Base-by-base conservation (phyloP, 2,797 vertebrate species). In the Sebastes hubbsi region DNA sequence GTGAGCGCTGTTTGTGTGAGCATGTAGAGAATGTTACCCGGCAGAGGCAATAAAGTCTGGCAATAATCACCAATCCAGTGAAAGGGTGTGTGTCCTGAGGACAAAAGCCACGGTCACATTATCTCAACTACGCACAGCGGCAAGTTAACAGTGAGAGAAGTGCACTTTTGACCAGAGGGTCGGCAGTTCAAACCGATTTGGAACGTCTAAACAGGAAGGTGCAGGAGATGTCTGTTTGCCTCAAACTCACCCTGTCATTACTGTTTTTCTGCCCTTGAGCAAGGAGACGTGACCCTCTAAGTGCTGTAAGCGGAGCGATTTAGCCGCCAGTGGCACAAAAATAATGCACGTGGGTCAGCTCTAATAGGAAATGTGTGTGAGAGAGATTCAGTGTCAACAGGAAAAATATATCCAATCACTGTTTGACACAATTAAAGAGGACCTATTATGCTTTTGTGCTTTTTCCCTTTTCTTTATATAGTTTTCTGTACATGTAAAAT, bases 61-160 rank as follows among this genome's bases (percentile, higher is more conserved):
- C 77, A 90, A 80, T 90, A 88, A 91, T 92, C 87, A 88, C 62
- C 66, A 72, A 79, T 82, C 75, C 77, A 69, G 74, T 69, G 85
- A 83, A 84, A 87, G 68, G 60, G 61, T 81, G 85, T 66, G 78
- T 84, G 81, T 87, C 86, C 82, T 64, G 38, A 80, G 74, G 79
- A 84, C 6, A 52, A 83, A 76, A 49, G 73, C 74, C 62, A 64
- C 75, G 64, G 81, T 66, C 78, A 73, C 83, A 83, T 87, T 83
- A 88, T 80, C 81, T 82, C 76, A 61, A 63, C 77, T 78, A 71
- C 84, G 82, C 78, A 81, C 70, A 75, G 75, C 30, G 24, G 77
- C 55, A 16, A 75, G 84, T 79, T 84, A 87, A 81, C 64, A 67
- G 81, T 27, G n/a, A 80, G 66, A 81, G 67, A 83, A 85, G 11